These are phyloP conservation scores for Todiramphus chloris DNA, from an alignment of 2,113 vertebrate genomes.

Conservation along the genomic window DNA sequence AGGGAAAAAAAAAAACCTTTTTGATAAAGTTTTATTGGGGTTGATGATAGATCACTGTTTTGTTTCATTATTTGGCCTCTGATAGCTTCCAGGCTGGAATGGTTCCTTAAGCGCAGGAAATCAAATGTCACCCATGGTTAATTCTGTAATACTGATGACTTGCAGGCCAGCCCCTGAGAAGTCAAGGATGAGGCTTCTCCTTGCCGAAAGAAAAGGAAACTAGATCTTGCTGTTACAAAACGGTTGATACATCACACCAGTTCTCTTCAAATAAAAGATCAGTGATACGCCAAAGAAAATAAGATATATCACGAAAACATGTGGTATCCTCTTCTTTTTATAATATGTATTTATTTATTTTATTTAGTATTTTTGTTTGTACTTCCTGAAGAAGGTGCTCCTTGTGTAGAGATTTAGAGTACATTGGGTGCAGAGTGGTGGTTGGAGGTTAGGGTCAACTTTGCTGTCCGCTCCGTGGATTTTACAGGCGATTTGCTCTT, in stretches of 20 bases:
- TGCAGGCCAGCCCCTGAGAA: constrained; percentile 68
- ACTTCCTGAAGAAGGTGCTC: constrained; percentile 81
- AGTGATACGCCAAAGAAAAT: constrained; percentile 73
- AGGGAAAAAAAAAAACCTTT: not conserved
- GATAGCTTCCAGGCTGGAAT: constrained; percentile 31
- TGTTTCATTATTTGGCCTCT: constrained; percentile 10
- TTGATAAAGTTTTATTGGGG: not conserved
- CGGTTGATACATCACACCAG: constrained; percentile 69
- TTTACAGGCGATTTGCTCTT: constrained; percentile 89
- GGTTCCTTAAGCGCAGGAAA: constrained; percentile 39
- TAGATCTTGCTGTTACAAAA: constrained; percentile 75
- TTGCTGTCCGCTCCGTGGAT: constrained; percentile 85
- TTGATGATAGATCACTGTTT: not conserved
- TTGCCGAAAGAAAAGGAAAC: constrained; percentile 52
- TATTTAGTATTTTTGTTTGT: constrained; percentile 72
- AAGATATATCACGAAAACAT: constrained; percentile 67
- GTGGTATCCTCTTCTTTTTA: constrained; percentile 59
- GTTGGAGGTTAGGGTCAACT: constrained; percentile 85
- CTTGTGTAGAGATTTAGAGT: constrained; percentile 84
- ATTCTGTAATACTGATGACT: constrained; percentile 31
- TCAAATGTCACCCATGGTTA: constrained; percentile 35
- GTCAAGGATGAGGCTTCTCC: constrained; percentile 60
- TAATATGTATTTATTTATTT: constrained; percentile 20
- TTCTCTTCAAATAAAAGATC: constrained; percentile 73
- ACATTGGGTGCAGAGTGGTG: constrained; percentile 85